phyloP scores from a whole-genome alignment of 2,888 invertebrate genomes.

The Lottia scabra region DNA sequence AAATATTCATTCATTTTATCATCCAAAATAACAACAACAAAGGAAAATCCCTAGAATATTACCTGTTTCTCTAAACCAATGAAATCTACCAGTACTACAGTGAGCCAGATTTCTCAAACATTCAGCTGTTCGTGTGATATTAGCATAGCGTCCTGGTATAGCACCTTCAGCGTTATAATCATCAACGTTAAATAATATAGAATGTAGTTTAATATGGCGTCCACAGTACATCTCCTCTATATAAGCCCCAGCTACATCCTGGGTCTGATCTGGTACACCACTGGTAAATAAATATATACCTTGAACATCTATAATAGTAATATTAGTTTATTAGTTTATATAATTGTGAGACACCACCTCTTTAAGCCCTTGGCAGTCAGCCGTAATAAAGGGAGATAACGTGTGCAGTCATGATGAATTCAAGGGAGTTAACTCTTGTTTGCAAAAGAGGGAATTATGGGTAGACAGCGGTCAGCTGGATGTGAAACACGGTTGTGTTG shows the following conservation, averaged over 20 bases:
- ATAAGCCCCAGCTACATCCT: conserved; percentile 58
- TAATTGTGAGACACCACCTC: too few species aligned
- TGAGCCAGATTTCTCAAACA: conserved; percentile 66
- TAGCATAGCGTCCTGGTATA: conserved; percentile 68
- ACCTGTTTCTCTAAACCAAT: conserved; percentile 70
- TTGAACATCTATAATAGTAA: conserved; percentile 54
- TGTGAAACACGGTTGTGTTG: too few species aligned
- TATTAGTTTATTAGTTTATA: neutral
- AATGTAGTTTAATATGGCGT: conserved; percentile 57
- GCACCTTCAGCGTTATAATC: conserved; percentile 67
- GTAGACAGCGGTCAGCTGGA: too few species aligned
- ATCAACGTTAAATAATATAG: conserved; percentile 69
- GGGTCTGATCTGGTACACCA: conserved; percentile 68
- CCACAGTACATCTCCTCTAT: conserved; percentile 64
- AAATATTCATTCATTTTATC: too few species aligned
- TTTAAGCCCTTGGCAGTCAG: too few species aligned
- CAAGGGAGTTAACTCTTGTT: too few species aligned
- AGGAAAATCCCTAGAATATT: too few species aligned
- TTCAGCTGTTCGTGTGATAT: conserved; percentile 68
- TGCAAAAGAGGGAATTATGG: too few species aligned
- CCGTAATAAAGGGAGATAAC: too few species aligned
- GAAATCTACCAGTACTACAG: conserved; percentile 67
- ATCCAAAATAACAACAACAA: too few species aligned
- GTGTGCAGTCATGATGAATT: too few species aligned
- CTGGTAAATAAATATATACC: conserved; percentile 69